A percentile compares a stretch with the other conserved stretches of the same genome.
Evolutionary conservation across 2,113 vertebrate species (phyloP).

Genomic region (Rhineura floridana): DNA sequence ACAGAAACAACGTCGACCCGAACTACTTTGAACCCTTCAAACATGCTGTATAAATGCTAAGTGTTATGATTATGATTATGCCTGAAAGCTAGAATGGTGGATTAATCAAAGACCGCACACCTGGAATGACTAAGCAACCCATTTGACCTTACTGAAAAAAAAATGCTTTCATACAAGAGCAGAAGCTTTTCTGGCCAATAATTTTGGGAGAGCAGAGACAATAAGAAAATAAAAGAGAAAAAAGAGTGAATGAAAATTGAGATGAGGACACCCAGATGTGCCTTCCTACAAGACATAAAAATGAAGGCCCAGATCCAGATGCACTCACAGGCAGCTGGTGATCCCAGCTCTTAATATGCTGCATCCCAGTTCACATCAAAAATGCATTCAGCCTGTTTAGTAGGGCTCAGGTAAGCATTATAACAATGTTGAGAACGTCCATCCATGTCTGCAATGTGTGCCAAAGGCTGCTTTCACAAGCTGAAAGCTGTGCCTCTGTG

Average conservation of each 20-base stretch:
- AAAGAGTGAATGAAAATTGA: slow-evolving; percentile 57
- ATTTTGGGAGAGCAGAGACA: not conserved
- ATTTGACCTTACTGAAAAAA: not conserved
- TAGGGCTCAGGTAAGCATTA: not conserved
- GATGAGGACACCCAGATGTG: slow-evolving; percentile 67
- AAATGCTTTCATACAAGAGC: not conserved
- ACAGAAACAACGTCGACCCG: not conserved
- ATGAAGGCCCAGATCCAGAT: slow-evolving; percentile 19
- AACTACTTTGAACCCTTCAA: not conserved
- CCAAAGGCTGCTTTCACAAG: not conserved
- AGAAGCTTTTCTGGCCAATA: rapidly evolving
- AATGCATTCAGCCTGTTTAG: not conserved
- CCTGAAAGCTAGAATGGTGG: slow-evolving; percentile 33
- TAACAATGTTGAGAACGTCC: not conserved
- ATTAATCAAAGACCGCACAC: slow-evolving; percentile 60
- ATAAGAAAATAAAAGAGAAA: not conserved
- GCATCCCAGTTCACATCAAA: slow-evolving; percentile 39
- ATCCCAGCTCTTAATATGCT: slow-evolving; percentile 46
- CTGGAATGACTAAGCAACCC: not conserved
- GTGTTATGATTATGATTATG: slow-evolving; percentile 25
- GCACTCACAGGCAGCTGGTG: slow-evolving; percentile 35
- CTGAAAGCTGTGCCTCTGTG: slow-evolving; percentile 40
- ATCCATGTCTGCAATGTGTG: not conserved
- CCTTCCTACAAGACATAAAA: slow-evolving; percentile 67
- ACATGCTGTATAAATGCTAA: not conserved